Percentiles rank a stretch among this genome's conserved stretches.
Evolutionary conservation across 92 coral and sea anemone genomes (phyloP).

Genomic region (Umimayanthus kanabou): DNA sequence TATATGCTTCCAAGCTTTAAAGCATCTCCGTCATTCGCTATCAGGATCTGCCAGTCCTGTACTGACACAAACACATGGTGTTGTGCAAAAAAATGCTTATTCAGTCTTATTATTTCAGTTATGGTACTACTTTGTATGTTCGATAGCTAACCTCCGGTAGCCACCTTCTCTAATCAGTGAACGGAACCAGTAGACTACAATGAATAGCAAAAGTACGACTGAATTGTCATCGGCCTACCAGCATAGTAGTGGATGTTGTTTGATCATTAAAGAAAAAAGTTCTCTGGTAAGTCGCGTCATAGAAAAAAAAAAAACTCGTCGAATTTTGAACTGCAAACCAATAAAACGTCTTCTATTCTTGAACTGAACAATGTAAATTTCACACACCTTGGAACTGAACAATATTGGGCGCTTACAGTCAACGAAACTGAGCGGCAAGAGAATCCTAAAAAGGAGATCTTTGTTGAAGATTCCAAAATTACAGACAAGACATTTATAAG

Average conservation of each 20-base stretch:
- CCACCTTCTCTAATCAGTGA: not conserved
- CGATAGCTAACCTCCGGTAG: not conserved
- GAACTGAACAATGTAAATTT: not conserved
- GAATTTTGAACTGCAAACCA: too few relatives aligned
- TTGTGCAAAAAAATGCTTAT: not conserved
- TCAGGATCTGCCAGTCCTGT: not conserved
- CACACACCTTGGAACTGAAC: not conserved
- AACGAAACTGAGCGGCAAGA: not conserved
- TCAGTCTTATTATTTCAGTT: not conserved
- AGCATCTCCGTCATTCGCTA: not conserved
- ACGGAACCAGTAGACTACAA: not conserved
- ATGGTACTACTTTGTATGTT: not conserved
- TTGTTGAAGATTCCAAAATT: not conserved
- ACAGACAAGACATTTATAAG: not conserved
- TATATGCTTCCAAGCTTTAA: not conserved
- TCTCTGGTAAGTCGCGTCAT: not conserved
- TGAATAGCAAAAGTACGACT: not conserved
- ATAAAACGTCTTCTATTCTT: too few relatives aligned
- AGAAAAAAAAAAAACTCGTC: too few relatives aligned
- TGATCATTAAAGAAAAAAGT: not conserved
- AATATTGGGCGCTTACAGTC: not conserved
- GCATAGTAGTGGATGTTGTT: not conserved
- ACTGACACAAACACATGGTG: not conserved
- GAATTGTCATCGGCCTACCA: not conserved
- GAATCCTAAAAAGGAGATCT: not conserved